Conservation (phyloP, 2,888 invertebrate species). For the Coelogynopora nodosa region DNA sequence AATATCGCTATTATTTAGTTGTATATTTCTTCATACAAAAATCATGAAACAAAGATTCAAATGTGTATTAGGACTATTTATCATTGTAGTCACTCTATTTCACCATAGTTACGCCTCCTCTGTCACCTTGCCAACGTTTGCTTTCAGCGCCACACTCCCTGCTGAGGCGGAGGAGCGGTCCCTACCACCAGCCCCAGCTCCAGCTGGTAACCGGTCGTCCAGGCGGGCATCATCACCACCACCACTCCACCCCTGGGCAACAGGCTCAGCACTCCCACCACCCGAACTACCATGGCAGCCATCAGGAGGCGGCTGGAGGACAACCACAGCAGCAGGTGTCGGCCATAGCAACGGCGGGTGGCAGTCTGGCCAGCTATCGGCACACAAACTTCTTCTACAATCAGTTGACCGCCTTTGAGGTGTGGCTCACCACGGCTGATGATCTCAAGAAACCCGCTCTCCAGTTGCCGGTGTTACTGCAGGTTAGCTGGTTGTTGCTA, state of each 20-base stretch:
- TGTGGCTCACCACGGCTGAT: constrained; percentile 80
- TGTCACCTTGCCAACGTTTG: too few species aligned
- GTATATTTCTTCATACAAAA: too few species aligned
- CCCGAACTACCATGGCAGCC: not conserved
- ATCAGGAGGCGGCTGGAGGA: too few species aligned
- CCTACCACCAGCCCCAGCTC: not conserved
- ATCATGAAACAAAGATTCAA: too few species aligned
- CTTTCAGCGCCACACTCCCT: not conserved
- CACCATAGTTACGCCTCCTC: too few species aligned
- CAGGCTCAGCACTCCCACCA: not conserved
- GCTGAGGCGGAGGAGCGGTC: not conserved
- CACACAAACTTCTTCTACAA: constrained; percentile 78
- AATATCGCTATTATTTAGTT: too few species aligned
- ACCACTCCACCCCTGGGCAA: too few species aligned
- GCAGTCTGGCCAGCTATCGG: not conserved
- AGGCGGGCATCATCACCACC: too few species aligned
- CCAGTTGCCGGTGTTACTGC: constrained; percentile 38
- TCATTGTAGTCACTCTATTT: too few species aligned
- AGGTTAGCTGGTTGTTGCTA: too few species aligned
- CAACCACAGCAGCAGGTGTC: not conserved
- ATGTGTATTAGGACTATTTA: too few species aligned
- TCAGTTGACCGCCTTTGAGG: constrained; percentile 93
- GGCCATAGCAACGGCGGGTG: not conserved
- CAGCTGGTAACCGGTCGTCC: too few species aligned
- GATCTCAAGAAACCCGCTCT: constrained; percentile 75